phyloP scores from a whole-genome alignment of 2,888 invertebrate genomes.

The Idaea straminata region DNA sequence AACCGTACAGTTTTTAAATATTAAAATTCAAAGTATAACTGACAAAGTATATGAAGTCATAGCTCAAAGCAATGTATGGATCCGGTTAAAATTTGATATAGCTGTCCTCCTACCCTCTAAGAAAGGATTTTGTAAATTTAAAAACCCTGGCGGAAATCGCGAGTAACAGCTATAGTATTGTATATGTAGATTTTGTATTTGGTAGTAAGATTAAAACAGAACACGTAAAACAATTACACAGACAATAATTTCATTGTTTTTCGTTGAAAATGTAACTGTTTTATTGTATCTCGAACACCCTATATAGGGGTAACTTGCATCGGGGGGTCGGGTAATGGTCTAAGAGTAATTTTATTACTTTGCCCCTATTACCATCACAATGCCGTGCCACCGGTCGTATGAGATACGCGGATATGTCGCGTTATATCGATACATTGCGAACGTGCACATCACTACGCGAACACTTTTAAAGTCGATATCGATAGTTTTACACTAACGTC shows the following conservation, averaged over 20 bases:
- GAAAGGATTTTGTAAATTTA: no score
- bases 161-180: no score
- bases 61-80: no score
- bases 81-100: no score
- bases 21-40: no score
- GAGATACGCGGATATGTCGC: constrained; percentile 48
- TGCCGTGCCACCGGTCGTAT: constrained; percentile 71
- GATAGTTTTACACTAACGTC: background rate
- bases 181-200: no score
- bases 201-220: constrained; percentile 30
- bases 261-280: constrained; percentile 61
- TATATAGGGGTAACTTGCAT: constrained; percentile 56
- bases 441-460: constrained; percentile 29
- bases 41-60: no score
- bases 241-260: constrained; percentile 63
- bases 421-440: constrained; percentile 43
- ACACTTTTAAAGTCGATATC: background rate
- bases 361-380: constrained; percentile 80
- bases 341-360: constrained; percentile 81
- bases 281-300: constrained; percentile 68
- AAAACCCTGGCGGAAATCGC: no score
- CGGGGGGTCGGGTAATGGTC: constrained; percentile 75
- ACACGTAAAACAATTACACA: constrained; percentile 66
- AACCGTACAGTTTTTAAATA: no score
- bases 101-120: no score